Evolutionary conservation across 2,797 vertebrate species (phyloP).

Genomic region (Sardinella longiceps): DNA sequence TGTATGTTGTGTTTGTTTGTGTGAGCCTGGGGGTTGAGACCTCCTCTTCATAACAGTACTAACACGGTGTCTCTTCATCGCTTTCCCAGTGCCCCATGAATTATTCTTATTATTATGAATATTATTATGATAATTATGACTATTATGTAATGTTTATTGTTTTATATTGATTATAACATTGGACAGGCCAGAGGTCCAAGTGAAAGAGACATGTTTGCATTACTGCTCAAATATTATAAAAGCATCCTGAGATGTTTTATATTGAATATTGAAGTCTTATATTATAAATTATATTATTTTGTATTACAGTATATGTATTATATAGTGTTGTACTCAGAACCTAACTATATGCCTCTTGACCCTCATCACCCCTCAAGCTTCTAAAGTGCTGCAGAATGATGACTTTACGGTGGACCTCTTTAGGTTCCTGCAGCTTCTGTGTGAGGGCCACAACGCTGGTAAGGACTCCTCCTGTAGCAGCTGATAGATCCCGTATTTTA

Average conservation of each 20-base stretch:
- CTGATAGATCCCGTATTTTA: neutral
- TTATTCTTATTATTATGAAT: neutral
- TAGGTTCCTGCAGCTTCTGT: conserved; percentile 97
- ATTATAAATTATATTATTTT: too few species aligned
- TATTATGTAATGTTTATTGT: neutral
- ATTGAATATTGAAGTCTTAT: too few species aligned
- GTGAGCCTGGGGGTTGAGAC: conserved; percentile 63
- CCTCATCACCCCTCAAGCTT: conserved; percentile 74
- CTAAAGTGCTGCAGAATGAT: conserved; percentile 97
- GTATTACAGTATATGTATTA: too few species aligned
- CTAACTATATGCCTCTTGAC: neutral
- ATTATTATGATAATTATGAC: neutral
- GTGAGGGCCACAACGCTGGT: conserved; percentile 98
- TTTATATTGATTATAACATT: neutral
- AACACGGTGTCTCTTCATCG: conserved; percentile 44
- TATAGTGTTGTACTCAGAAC: neutral
- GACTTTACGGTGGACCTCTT: conserved; percentile 98
- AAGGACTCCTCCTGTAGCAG: conserved; percentile 56
- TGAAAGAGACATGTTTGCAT: too few species aligned
- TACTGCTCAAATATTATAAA: too few species aligned
- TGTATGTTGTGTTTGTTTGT: conserved; percentile 52
- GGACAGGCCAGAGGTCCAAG: too few species aligned
- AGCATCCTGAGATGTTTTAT: neutral
- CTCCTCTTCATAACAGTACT: conserved; percentile 65
- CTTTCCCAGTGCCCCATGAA: neutral